Evolutionary conservation across 2,797 vertebrate species (phyloP).

Genomic region (Alauda arvensis): DNA sequence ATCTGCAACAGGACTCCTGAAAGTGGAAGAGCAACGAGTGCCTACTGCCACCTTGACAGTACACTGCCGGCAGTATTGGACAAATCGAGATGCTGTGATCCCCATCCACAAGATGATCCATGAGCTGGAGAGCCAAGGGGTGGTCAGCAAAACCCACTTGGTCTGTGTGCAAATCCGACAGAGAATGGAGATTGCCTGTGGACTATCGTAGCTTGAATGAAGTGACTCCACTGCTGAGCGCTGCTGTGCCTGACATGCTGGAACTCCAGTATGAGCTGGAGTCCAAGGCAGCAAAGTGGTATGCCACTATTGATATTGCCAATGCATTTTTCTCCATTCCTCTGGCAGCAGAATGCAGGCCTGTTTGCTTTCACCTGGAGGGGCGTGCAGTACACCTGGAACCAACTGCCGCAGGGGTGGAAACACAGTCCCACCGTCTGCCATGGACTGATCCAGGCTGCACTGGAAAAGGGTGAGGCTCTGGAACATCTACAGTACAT

Average conservation of each 20-base stretch:
- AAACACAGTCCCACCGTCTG: too few relatives aligned
- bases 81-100: too few relatives aligned
- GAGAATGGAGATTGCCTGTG: neutral
- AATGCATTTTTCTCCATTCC: neutral
- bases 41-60: too few relatives aligned
- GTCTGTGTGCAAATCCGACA: neutral
- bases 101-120: neutral
- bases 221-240: neutral
- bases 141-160: neutral
- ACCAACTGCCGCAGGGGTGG: too few relatives aligned
- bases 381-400: too few relatives aligned
- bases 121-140: neutral
- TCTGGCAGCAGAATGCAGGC: neutral
- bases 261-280: neutral
- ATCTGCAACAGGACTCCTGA: too few relatives aligned
- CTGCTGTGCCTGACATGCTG: neutral
- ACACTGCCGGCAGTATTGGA: too few relatives aligned
- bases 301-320: neutral
- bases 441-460: too few relatives aligned
- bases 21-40: too few relatives aligned
- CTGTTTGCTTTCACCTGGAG: neutral
- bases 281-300: neutral
- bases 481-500: too few relatives aligned
- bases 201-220: neutral
- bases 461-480: too few relatives aligned